Percentiles rank a stretch among this genome's conserved stretches.
phyloP scores from a whole-genome alignment of 1,140 invertebrate genomes.

The Panonychus citri region DNA sequence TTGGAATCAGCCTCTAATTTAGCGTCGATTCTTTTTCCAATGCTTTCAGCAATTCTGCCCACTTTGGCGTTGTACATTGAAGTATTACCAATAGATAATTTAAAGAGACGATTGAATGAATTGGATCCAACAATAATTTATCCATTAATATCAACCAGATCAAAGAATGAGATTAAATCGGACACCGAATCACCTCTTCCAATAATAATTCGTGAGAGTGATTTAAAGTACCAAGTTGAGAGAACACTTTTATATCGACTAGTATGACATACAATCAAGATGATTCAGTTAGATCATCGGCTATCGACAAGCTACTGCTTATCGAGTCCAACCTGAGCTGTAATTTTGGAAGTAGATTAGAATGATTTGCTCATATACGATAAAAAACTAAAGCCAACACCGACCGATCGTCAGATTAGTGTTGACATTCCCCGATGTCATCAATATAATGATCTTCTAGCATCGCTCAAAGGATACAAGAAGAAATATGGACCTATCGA shows the following conservation, averaged over 20 bases:
- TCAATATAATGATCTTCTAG: conserved; percentile 89
- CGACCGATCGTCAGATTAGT: conserved; percentile 71
- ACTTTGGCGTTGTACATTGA: no score
- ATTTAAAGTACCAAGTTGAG: conserved; percentile 21
- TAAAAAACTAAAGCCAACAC: conserved; percentile 68
- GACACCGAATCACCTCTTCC: conserved; percentile 1
- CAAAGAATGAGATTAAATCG: neutral
- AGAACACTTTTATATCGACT: conserved; percentile 22
- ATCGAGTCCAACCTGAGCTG: conserved; percentile 75
- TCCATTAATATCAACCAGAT: conserved; percentile 16
- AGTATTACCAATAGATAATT: conserved; percentile 43
- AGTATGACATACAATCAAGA: conserved; percentile 31
- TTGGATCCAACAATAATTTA: conserved; percentile 8
- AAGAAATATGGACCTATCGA: conserved; percentile 26
- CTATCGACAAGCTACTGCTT: conserved; percentile 68
- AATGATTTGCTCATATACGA: conserved; percentile 32
- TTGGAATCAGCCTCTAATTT: no score
- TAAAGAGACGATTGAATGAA: conserved; percentile 26
- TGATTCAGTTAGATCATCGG: conserved; percentile 54
- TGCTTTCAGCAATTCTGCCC: no score
- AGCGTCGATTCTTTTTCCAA: no score
- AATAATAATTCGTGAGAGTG: conserved; percentile 14
- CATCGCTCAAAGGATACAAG: conserved; percentile 65
- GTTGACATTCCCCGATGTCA: conserved; percentile 97
- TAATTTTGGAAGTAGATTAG: conserved; percentile 45